Percentiles rank a stretch among this genome's conserved stretches.
These are phyloP conservation scores for Phoxinus phoxinus DNA, from an alignment of 2,113 vertebrate genomes.

Conservation along the genomic window DNA sequence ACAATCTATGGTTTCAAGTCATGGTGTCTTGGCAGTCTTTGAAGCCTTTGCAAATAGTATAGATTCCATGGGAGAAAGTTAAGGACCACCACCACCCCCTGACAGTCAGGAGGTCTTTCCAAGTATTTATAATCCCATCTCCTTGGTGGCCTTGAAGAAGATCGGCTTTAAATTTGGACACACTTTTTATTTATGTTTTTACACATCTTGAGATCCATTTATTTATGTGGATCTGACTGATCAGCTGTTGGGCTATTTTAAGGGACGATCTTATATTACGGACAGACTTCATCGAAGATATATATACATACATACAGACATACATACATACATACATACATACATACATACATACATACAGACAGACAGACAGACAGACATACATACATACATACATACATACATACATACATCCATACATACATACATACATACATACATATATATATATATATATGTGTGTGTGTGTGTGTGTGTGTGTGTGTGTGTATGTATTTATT, in stretches of 20 bases:
- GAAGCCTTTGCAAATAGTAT: slow-evolving; percentile 69
- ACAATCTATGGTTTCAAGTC: slow-evolving; percentile 76
- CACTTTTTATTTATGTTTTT: slow-evolving; percentile 65
- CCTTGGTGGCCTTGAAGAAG: slow-evolving; percentile 64
- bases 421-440: no score
- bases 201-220: slow-evolving; percentile 48
- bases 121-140: slow-evolving; percentile 63
- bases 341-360: no score
- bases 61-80: slow-evolving; percentile 76
- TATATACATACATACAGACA: no score
- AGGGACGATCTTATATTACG: slow-evolving; percentile 39
- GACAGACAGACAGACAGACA: no score
- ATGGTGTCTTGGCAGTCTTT: slow-evolving; percentile 57
- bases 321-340: no score
- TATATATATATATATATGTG: no score
- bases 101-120: slow-evolving; percentile 63
- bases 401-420: no score
- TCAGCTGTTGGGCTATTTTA: slow-evolving; percentile 71
- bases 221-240: slow-evolving; percentile 48
- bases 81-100: slow-evolving; percentile 54
- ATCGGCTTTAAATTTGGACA: slow-evolving; percentile 52
- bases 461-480: no score
- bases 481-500: no score
- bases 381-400: no score
- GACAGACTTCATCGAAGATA: background rate